Base-by-base conservation (phyloP, 2,797 vertebrate genomes). In the Eulemur mongoz region DNA sequence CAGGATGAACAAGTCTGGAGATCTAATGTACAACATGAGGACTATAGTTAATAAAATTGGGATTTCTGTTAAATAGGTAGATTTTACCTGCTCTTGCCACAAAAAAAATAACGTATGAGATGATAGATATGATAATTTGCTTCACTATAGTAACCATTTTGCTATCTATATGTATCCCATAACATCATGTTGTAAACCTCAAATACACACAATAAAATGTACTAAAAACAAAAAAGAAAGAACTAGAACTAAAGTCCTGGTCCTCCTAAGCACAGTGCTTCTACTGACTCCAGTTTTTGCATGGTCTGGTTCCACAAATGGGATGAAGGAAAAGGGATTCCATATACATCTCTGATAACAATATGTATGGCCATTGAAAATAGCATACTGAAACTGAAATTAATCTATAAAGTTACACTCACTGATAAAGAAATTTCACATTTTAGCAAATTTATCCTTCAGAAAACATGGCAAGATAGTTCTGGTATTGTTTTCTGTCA, bases 401-500 rank as follows among this genome's bases (percentile, higher is more conserved):
- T 54, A 81, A 95, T 59, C 50, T 81, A 88, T 61, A 65, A 57
- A 81, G 48, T 43, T 89, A 45, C 12, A 84, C 38, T 93, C 32
- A 45, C 48, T 38, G 6, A 82, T 80, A 89, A 89, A 65, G 65
- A 89, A 95, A 81, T 45, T 54, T 86, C 61, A 70, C 22, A 95
- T 81, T 87, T 81, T 23, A 76, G 38, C 35, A 96, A 81, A 63
- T 57, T 72, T 75, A n/a, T 38, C 20, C 40, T 94, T 95, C 25
- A 79, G 84, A 95, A 94, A 93, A 85, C 54, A 43, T 35, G 65
- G 54, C 43, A 15, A 94, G 93, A 65, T 94, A 52, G 84, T 79
- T 70, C 65, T 81, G 57, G 7, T 73, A 40, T 40, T 85, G 5
- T 61, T 54, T 95, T 86, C 54, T 54, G 13, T 72, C 63, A 40